Percentiles rank a stretch among this genome's conserved stretches.
Evolutionary conservation across 2,888 invertebrate genomes (phyloP).

Genomic region (Beris morrisii): DNA sequence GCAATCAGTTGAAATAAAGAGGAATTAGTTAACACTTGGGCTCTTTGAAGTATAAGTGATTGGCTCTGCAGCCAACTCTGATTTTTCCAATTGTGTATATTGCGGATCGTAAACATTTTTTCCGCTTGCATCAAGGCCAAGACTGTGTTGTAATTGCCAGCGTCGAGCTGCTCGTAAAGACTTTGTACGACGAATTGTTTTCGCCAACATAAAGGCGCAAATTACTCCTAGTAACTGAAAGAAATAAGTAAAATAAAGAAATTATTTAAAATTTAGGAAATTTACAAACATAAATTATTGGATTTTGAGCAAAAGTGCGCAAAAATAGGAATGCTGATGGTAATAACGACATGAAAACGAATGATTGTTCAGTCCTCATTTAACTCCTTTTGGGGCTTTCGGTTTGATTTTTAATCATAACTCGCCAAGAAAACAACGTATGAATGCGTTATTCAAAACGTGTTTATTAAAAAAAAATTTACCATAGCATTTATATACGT

Average conservation of each 20-base stretch:
- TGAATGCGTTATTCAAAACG: too few relatives aligned
- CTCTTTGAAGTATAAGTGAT: slow-evolving; percentile 51
- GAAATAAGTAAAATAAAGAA: slow-evolving; percentile 9
- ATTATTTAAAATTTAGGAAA: slow-evolving; percentile 24
- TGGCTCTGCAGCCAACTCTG: slow-evolving; percentile 46
- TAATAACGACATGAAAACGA: too few relatives aligned
- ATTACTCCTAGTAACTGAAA: slow-evolving; percentile 80
- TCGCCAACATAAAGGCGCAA: slow-evolving; percentile 86
- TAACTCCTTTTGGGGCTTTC: too few relatives aligned
- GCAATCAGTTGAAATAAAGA: not conserved
- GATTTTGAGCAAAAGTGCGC: slow-evolving; percentile 2
- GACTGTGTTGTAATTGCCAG: slow-evolving; percentile 62
- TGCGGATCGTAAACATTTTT: slow-evolving; percentile 46
- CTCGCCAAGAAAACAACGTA: not conserved
- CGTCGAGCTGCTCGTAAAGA: slow-evolving; percentile 70
- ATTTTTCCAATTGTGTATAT: slow-evolving; percentile 52
- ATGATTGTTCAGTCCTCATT: too few relatives aligned
- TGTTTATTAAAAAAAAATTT: too few relatives aligned
- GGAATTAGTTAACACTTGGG: slow-evolving; percentile 51
- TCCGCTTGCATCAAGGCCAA: slow-evolving; percentile 50
- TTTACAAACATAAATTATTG: slow-evolving; percentile 19
- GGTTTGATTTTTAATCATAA: too few relatives aligned
- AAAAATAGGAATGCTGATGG: not conserved
- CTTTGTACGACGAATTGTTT: slow-evolving; percentile 78
- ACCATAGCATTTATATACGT: too few relatives aligned